These are phyloP conservation scores for Neolamprologus kungweensis DNA, from an alignment of 2,113 vertebrate genomes.

Conservation along the genomic window DNA sequence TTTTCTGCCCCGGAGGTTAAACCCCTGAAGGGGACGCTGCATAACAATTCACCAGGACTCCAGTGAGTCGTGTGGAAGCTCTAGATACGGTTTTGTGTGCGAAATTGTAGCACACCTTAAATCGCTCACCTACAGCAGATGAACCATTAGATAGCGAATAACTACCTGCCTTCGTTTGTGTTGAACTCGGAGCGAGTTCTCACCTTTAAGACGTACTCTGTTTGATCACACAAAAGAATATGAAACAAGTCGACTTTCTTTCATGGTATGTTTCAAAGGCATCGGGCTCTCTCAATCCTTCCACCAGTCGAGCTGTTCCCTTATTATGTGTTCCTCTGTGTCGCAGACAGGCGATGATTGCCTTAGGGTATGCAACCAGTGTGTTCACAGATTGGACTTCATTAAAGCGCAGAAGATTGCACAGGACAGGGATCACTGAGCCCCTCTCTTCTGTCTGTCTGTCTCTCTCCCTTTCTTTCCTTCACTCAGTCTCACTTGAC, in stretches of 20 bases:
- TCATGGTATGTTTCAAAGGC: slow-evolving; percentile 46
- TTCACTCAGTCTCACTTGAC: slow-evolving; percentile 16
- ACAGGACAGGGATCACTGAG: slow-evolving; percentile 51
- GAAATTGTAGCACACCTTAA: neutral
- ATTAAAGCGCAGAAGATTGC: slow-evolving; percentile 64
- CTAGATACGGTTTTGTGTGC: neutral
- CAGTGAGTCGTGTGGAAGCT: neutral
- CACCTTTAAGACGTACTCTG: neutral
- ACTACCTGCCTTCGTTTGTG: neutral
- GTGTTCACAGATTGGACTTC: slow-evolving; percentile 66
- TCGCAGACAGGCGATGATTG: slow-evolving; percentile 15
- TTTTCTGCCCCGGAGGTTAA: neutral
- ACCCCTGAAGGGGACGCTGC: neutral
- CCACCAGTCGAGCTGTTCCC: neutral
- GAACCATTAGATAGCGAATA: neutral
- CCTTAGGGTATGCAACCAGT: slow-evolving; percentile 35
- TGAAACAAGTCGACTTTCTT: slow-evolving; percentile 26
- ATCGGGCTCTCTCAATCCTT: neutral
- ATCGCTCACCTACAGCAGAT: neutral
- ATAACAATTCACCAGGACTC: neutral
- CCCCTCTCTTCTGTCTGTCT: neutral
- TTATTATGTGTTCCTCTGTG: slow-evolving; percentile 35
- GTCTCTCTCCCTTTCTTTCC: neutral
- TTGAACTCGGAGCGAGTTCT: neutral
- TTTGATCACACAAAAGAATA: slow-evolving; percentile 36